These are phyloP conservation scores for Sakesphorus luctuosus DNA, from an alignment of 2,113 vertebrate genomes.

Conservation along the genomic window DNA sequence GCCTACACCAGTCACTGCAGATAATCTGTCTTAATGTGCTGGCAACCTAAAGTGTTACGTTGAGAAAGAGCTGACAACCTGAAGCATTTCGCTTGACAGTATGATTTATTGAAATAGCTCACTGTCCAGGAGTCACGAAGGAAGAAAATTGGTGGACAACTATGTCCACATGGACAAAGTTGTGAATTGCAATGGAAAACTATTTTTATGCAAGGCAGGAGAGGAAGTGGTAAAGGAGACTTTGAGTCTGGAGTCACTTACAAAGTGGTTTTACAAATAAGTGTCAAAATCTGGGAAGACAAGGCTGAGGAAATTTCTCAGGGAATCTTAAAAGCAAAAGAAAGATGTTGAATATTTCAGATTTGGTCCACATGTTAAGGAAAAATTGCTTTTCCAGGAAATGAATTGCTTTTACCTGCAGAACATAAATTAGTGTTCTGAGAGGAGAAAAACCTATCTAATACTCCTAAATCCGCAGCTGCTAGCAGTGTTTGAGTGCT, in stretches of 20 bases:
- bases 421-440: not conserved
- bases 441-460: not conserved
- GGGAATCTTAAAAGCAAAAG: not conserved
- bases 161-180: not conserved
- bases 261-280: not conserved
- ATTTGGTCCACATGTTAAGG: not conserved
- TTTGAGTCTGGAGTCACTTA: not conserved
- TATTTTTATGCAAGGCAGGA: not conserved
- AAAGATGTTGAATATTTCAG: not conserved
- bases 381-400: slow-evolving; percentile 2
- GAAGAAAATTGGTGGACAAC: not conserved
- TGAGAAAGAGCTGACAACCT: not conserved
- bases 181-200: not conserved
- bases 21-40: not conserved
- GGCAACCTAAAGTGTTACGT: not conserved
- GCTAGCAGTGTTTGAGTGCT: not conserved
- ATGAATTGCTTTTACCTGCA: not conserved
- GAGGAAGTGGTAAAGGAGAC: not conserved
- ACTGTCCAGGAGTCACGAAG: not conserved
- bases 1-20: not conserved
- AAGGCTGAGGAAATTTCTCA: not conserved
- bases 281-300: not conserved
- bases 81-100: not conserved
- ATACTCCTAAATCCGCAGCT: not conserved
- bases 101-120: not conserved